Percentiles rank a stretch among this genome's conserved stretches.
phyloP scores from a whole-genome alignment of 2,888 invertebrate species.

The Drosophila peninsularis region DNA sequence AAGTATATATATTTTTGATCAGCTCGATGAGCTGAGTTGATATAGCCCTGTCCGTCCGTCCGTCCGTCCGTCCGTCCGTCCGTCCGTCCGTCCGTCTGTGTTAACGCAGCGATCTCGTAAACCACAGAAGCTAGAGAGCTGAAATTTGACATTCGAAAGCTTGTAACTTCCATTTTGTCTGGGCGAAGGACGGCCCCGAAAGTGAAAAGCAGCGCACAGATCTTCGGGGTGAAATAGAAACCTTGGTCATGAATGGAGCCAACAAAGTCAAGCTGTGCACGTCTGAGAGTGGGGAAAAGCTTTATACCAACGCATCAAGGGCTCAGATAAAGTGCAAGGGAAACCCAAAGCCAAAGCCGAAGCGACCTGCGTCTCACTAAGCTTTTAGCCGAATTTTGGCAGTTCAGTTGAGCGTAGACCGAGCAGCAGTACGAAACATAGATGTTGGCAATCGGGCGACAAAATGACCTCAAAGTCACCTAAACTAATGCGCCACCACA shows the following conservation, averaged over 20 bases:
- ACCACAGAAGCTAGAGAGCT: too few relatives aligned
- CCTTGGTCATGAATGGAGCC: constrained; percentile 63
- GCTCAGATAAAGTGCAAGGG: constrained; percentile 45
- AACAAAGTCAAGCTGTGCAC: constrained; percentile 28
- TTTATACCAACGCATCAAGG: constrained; percentile 27
- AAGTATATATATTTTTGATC: too few relatives aligned
- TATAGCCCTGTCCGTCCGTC: too few relatives aligned
- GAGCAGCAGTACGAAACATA: constrained; percentile 55
- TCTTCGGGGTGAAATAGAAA: constrained; percentile 34
- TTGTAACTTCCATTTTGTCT: constrained; percentile 10
- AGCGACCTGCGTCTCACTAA: constrained; percentile 19
- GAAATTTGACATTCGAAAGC: too few relatives aligned
- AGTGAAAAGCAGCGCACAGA: constrained; percentile 30
- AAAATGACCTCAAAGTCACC: constrained; percentile 10
- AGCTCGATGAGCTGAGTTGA: too few relatives aligned
- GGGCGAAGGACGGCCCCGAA: constrained; percentile 22
- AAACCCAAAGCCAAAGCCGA: constrained; percentile 45
- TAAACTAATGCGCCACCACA: constrained; percentile 16
- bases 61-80: too few relatives aligned
- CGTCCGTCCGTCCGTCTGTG: too few relatives aligned
- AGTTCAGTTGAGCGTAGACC: constrained; percentile 69
- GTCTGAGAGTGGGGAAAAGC: constrained; percentile 26
- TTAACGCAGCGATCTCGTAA: too few relatives aligned
- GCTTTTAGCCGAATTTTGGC: constrained; percentile 50
- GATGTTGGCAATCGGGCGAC: constrained; percentile 39